Evolutionary conservation across 2,113 vertebrate genomes (phyloP), one percentile per base, ranked within the genome.

Genomic region (Lasiurus cinereus): DNA sequence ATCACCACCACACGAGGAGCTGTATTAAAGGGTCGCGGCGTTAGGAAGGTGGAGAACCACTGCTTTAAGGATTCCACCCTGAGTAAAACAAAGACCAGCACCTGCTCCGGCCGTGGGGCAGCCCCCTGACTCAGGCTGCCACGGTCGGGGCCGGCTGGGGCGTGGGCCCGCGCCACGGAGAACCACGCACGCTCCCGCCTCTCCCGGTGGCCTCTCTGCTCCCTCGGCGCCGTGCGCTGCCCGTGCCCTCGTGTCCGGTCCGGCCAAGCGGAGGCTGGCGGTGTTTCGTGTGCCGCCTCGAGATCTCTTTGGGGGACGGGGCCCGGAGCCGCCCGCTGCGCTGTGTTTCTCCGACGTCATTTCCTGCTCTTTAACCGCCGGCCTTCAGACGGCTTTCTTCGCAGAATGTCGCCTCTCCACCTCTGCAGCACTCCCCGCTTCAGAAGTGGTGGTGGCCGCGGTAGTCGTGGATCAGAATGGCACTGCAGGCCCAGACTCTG

Each of bases 321-420:
- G 15, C 14, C 27, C 33, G 18, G 73, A 69, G n/a, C 15, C 39
- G 12, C 67, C 39, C 21, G 19, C 27, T 46, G 72, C 52, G 16
- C 7, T 82, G 52, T 80, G 90, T 69, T 72, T 88, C 90, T 24
- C 67, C 22, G 3, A 46, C 73, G 8, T 33, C 36, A 56, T 78
- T 89, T 85, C 74, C 56, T 96, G 39, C 39, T 52, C 22, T 79
- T 91, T 74, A 85, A 89, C 82, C 54, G n/a, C 5, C 54, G 79
- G 79, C n/a, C 52, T 66, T 72, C 76, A 90, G 33, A 73, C 16
- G 36, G 50, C 85, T 83, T 95, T 70, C 27, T 85, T 82, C 93
- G 11, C 46, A 48, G 46, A n/a, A n/a, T n/a, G n/a, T n/a, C n/a
- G n/a, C n/a, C n/a, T n/a, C n/a, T n/a, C n/a, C n/a, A n/a, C n/a